Evolutionary conservation across 2,113 vertebrate genomes (phyloP).

Genomic region (Sturnus vulgaris): DNA sequence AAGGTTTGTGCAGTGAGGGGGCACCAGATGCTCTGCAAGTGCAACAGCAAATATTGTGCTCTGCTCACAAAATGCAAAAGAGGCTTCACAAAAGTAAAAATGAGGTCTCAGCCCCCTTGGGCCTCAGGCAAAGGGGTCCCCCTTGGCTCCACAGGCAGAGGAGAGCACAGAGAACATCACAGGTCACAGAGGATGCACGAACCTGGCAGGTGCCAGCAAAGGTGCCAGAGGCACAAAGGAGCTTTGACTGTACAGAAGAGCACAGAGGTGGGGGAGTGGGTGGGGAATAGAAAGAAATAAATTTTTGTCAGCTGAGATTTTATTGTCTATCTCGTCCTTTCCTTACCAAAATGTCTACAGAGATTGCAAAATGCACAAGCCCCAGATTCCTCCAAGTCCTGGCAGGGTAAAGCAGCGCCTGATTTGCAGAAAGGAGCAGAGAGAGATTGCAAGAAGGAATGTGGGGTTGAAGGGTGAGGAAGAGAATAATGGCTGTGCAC

Average conservation of each 20-base stretch:
- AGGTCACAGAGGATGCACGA: neutral
- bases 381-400: neutral
- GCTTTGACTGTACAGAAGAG: neutral
- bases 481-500: neutral
- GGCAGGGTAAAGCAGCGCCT: neutral
- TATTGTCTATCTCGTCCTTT: neutral
- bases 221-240: neutral
- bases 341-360: neutral
- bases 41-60: neutral
- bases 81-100: neutral
- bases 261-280: neutral
- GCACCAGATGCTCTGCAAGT: rapidly evolving
- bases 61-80: neutral
- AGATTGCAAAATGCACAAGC: neutral
- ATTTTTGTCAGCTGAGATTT: neutral
- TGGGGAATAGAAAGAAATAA: neutral
- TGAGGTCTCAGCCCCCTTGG: neutral
- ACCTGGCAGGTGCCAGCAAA: neutral
- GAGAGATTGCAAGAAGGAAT: neutral
- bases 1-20: neutral
- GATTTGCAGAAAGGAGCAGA: neutral
- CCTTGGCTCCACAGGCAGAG: rapidly evolving
- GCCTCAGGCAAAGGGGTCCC: neutral
- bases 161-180: neutral
- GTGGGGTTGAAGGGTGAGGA: neutral